Evolutionary conservation across 2,113 vertebrate genomes (phyloP).

Genomic region (Gasterosteus aculeatus): DNA sequence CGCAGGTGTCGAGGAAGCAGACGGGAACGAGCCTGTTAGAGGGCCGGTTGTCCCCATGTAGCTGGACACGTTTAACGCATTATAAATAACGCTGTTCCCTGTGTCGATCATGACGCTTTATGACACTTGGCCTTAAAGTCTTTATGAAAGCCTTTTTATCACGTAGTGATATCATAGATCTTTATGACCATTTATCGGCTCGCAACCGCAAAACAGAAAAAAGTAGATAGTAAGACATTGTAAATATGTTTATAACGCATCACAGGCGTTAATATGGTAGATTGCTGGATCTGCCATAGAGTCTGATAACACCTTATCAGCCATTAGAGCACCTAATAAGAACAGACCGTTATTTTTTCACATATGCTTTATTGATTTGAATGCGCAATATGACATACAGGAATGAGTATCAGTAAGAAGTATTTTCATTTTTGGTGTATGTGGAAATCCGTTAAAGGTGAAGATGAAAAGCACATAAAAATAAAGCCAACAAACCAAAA

Average conservation of each 20-base stretch:
- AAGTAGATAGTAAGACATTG: not conserved
- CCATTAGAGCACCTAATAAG: not conserved
- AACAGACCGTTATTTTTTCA: not conserved
- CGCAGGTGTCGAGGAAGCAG: conserved; percentile 11
- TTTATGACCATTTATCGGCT: not conserved
- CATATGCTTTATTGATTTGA: no score
- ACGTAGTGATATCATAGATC: not conserved
- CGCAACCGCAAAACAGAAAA: not conserved
- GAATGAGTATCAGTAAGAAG: no score
- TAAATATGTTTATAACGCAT: not conserved
- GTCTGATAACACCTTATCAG: not conserved
- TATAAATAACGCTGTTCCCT: not conserved
- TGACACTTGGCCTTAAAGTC: not conserved
- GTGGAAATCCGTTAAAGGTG: no score
- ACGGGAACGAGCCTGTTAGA: conserved; percentile 18
- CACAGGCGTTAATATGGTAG: not conserved
- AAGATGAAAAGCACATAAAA: no score
- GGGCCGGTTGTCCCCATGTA: no score
- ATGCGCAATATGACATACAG: no score
- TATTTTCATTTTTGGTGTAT: no score
- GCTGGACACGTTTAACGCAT: not conserved
- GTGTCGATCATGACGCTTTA: not conserved
- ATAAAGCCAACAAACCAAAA: no score
- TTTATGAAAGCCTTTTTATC: not conserved
- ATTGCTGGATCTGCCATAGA: not conserved